These are phyloP conservation scores for Eupleurogrammus muticus DNA, from an alignment of 2,797 vertebrate species.

Conservation along the genomic window DNA sequence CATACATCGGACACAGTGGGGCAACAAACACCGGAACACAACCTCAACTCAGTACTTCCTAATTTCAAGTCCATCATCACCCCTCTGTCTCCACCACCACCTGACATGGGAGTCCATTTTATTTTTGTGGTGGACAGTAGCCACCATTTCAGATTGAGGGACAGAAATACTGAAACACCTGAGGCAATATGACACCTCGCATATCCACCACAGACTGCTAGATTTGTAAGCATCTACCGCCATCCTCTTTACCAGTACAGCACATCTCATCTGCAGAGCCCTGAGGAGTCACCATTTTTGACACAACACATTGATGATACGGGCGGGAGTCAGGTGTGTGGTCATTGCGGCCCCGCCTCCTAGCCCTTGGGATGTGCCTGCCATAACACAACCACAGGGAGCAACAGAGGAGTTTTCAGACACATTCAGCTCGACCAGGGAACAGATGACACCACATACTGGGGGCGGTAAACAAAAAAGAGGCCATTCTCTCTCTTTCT, in stretches of 20 bases:
- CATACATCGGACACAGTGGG: constrained; percentile 81
- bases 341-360: constrained; percentile 67
- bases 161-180: constrained; percentile 61
- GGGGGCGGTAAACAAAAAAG: constrained; percentile 64
- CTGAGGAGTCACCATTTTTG: constrained; percentile 72
- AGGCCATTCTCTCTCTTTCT: constrained; percentile 58
- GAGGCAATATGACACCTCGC: constrained; percentile 62
- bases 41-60: constrained; percentile 76
- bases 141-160: constrained; percentile 66
- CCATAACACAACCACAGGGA: constrained; percentile 80
- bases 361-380: constrained; percentile 70
- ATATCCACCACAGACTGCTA: constrained; percentile 76
- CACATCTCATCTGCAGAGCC: constrained; percentile 76
- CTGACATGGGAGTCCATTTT: constrained; percentile 72
- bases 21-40: constrained; percentile 78
- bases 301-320: constrained; percentile 75
- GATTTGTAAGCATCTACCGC: constrained; percentile 66
- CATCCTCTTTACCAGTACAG: constrained; percentile 67
- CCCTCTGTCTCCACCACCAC: constrained; percentile 64
- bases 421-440: constrained; percentile 78
- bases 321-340: constrained; percentile 71
- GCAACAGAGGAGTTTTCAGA: constrained; percentile 79
- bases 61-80: constrained; percentile 74
- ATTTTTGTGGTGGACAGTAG: constrained; percentile 65
- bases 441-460: constrained; percentile 78